Conservation (phyloP, 1,140 invertebrate species). For the Cataglyphis hispanica region DNA sequence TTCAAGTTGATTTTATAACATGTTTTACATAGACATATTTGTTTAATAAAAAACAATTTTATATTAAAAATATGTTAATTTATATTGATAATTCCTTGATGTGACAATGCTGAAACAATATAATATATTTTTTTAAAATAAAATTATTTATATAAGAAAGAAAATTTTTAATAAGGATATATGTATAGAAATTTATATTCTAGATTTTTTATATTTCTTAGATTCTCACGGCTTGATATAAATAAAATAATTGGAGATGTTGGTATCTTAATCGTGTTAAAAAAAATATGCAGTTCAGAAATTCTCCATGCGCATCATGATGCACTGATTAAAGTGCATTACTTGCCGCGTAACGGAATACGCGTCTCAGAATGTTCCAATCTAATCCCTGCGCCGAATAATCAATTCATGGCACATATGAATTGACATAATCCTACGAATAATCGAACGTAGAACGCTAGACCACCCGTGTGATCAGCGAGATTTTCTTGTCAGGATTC, state of each 20-base stretch:
- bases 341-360: not conserved
- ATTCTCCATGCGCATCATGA: not conserved
- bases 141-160: not conserved
- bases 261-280: not conserved
- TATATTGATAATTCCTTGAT: too few relatives aligned
- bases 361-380: not conserved
- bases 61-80: not conserved
- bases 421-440: not conserved
- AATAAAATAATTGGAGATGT: not conserved
- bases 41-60: not conserved
- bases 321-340: not conserved
- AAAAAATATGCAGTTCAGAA: constrained; percentile 2
- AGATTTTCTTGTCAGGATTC: not conserved
- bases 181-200: not conserved
- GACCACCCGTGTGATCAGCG: not conserved
- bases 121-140: not conserved
- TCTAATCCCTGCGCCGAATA: not conserved
- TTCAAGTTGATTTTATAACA: not conserved
- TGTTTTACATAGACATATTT: not conserved
- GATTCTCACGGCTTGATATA: too few relatives aligned
- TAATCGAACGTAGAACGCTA: not conserved
- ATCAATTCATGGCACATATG: not conserved
- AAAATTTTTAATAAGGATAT: not conserved
- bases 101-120: too few relatives aligned
- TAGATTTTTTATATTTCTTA: not conserved